phyloP scores from a whole-genome alignment of 2,888 invertebrate species.

The Cremastobaeus sp. region DNA sequence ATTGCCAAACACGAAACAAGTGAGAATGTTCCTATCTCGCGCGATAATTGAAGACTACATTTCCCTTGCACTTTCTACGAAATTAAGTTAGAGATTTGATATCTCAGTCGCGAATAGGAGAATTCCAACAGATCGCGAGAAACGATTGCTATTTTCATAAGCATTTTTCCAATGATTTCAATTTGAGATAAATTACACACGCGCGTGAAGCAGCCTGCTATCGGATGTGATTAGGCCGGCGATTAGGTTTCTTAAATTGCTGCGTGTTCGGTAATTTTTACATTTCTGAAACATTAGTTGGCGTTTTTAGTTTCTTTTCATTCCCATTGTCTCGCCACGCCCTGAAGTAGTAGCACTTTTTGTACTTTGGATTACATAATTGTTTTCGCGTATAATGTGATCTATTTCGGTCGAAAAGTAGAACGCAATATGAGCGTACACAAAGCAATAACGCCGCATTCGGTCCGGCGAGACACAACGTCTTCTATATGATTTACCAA shows the following conservation, averaged over 20 bases:
- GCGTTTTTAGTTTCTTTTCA: too few species aligned
- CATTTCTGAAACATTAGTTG: too few species aligned
- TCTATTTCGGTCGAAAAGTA: too few species aligned
- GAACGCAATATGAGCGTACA: too few species aligned
- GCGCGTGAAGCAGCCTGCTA: constrained; percentile 8
- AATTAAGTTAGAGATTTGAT: constrained; percentile 36
- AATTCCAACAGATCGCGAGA: constrained; percentile 26
- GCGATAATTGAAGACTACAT: constrained; percentile 34
- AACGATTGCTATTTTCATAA: constrained; percentile 37
- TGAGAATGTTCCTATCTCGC: constrained; percentile 5
- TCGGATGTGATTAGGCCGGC: too few species aligned
- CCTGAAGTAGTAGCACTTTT: too few species aligned
- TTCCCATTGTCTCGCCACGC: too few species aligned
- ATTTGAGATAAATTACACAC: constrained; percentile 41
- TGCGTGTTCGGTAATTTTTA: too few species aligned
- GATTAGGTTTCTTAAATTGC: too few species aligned
- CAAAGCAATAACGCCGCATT: constrained; percentile 8
- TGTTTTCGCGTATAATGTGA: too few species aligned
- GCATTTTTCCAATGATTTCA: constrained; percentile 44
- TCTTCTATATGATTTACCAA: constrained; percentile 19
- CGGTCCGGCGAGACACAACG: neutral
- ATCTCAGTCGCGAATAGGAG: constrained; percentile 6
- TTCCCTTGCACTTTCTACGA: constrained; percentile 44
- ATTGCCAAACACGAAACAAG: constrained; percentile 20
- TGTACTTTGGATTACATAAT: too few species aligned